A percentile compares a stretch with the other conserved stretches of the same genome.
These are phyloP conservation scores for Acanthoscelides obtectus DNA, from an alignment of 2,888 invertebrate genomes.

Conservation along the genomic window DNA sequence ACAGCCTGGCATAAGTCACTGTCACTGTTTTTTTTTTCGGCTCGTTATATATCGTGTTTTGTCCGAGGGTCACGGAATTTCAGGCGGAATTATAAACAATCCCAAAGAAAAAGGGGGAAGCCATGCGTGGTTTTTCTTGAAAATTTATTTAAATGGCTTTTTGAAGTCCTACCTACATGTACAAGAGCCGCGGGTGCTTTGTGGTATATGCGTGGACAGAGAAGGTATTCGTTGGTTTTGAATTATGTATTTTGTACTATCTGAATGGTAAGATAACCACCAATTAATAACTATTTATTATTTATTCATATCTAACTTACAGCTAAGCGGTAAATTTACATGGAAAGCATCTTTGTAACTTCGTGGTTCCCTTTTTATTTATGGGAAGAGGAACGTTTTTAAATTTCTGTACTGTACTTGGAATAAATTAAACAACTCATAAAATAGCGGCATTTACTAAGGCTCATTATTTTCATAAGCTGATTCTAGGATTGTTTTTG, in stretches of 20 bases:
- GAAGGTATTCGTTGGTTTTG: neutral
- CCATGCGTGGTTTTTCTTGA: neutral
- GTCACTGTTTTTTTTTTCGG: neutral
- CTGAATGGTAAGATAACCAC: neutral
- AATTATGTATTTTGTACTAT: neutral
- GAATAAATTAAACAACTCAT: no score
- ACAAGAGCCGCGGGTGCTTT: neutral
- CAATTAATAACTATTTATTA: no score
- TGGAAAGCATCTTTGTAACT: no score
- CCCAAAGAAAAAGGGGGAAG: neutral
- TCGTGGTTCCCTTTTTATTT: no score
- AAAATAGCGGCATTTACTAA: no score
- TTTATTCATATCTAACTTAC: no score
- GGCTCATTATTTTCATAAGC: no score
- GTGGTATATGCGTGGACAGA: neutral
- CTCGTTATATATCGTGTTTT: neutral
- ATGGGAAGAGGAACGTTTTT: no score
- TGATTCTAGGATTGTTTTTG: no score
- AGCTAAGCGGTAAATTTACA: no score
- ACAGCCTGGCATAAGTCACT: neutral
- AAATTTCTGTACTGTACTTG: no score
- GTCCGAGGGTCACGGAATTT: neutral
- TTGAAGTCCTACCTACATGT: neutral
- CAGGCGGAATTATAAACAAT: neutral
- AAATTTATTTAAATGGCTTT: neutral